phyloP scores from a whole-genome alignment of 2,888 invertebrate genomes.

The Gibbula magus region DNA sequence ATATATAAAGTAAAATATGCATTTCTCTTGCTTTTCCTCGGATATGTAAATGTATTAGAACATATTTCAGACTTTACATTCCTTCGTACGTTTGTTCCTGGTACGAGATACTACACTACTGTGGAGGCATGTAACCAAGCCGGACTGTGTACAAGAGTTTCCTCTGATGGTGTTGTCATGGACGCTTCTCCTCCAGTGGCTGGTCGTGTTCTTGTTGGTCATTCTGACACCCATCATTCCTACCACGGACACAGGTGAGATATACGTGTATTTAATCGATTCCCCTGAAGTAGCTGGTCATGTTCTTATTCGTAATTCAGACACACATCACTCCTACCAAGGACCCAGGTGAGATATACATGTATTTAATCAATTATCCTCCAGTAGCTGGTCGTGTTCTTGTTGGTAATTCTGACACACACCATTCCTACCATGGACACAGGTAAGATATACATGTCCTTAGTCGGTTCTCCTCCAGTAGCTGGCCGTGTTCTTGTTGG shows the following conservation, averaged over 20 bases:
- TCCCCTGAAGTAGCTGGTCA: slow-evolving; percentile 11
- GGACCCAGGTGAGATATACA: no score
- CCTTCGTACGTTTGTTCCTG: slow-evolving; percentile 1
- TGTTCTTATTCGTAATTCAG: slow-evolving; percentile 17
- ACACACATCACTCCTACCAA: not conserved
- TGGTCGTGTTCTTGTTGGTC: slow-evolving; percentile 25
- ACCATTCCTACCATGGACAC: no score
- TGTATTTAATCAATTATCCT: no score
- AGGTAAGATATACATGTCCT: slow-evolving; percentile 17
- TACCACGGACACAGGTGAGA: slow-evolving; percentile 27
- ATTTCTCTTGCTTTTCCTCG: no score
- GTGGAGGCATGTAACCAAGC: slow-evolving; percentile 33
- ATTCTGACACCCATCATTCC: not conserved
- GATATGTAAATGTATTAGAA: not conserved
- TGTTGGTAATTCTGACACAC: no score
- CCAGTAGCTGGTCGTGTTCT: no score
- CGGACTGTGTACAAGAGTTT: slow-evolving; percentile 13
- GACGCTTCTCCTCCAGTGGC: slow-evolving; percentile 28
- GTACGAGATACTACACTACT: slow-evolving; percentile 24
- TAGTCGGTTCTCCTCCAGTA: no score
- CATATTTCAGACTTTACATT: slow-evolving; percentile 1
- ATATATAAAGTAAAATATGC: no score
- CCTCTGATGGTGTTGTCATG: slow-evolving; percentile 29
- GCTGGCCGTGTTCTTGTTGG: no score
- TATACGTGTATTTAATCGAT: no score